These are phyloP conservation scores for Cacatua alba DNA, from an alignment of 2,113 vertebrate species.

Conservation along the genomic window DNA sequence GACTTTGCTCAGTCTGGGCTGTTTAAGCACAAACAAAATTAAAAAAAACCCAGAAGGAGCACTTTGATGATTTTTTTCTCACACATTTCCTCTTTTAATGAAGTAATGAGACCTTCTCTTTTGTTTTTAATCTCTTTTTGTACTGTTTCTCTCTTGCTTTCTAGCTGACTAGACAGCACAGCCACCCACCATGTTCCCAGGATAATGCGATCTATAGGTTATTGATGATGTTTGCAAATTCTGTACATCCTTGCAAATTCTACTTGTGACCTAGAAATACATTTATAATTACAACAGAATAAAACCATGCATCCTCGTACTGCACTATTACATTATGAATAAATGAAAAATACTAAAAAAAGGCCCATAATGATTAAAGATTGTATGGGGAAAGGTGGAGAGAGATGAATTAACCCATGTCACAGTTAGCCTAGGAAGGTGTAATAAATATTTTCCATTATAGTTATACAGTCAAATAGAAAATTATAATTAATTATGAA, in stretches of 20 bases:
- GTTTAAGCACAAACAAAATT: not conserved
- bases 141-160: not conserved
- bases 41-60: fast-evolving
- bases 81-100: not conserved
- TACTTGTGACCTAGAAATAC: not conserved
- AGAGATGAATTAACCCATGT: not conserved
- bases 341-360: not conserved
- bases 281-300: not conserved
- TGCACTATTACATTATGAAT: not conserved
- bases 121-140: not conserved
- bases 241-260: not conserved
- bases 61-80: not conserved
- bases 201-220: not conserved
- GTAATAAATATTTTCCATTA: not conserved
- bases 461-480: not conserved
- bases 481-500: not conserved
- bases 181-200: not conserved
- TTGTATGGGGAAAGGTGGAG: not conserved
- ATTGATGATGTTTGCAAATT: not conserved
- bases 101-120: not conserved
- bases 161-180: not conserved
- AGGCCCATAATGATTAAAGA: not conserved
- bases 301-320: not conserved
- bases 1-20: not conserved
- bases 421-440: not conserved